These are phyloP conservation scores for Stratiomys singularior DNA, from an alignment of 2,888 invertebrate species.

Conservation along the genomic window DNA sequence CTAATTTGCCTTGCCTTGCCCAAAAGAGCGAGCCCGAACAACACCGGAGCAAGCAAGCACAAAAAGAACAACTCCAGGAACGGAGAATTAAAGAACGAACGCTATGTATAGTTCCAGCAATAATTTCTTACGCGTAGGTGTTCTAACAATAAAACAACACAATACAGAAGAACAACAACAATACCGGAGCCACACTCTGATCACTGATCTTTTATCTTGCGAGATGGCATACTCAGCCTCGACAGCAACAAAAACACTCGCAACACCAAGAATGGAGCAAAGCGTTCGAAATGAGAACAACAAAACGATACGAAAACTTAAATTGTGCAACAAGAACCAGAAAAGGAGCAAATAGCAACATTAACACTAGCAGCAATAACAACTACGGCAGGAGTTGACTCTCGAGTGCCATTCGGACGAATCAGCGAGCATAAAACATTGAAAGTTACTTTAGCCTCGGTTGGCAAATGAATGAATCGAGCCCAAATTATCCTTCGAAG, in stretches of 20 bases:
- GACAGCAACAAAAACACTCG: no score
- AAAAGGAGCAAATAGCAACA: background rate
- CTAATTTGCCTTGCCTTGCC: conserved; percentile 31
- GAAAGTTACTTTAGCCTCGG: conserved; percentile 23
- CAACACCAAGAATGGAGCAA: background rate
- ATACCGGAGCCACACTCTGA: background rate
- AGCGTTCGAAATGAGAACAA: conserved; percentile 16
- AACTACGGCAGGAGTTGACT: background rate
- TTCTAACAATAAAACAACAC: conserved; percentile 30
- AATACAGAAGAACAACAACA: background rate
- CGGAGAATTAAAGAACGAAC: no score
- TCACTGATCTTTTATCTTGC: conserved; percentile 25
- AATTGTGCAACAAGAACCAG: conserved; percentile 13
- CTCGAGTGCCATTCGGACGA: conserved; percentile 1
- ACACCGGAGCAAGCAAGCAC: background rate
- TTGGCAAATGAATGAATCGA: conserved; percentile 5
- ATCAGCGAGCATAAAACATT: conserved; percentile 30
- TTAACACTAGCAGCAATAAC: conserved; percentile 6
- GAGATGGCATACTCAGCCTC: background rate
- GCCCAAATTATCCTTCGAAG: background rate
- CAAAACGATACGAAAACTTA: conserved; percentile 6
- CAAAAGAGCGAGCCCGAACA: background rate
- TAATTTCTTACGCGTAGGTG: conserved; percentile 40
- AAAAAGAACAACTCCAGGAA: background rate
- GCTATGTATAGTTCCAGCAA: conserved; percentile 18